phyloP scores from a whole-genome alignment of 2,888 invertebrate species.

The Tortricodes alternella region DNA sequence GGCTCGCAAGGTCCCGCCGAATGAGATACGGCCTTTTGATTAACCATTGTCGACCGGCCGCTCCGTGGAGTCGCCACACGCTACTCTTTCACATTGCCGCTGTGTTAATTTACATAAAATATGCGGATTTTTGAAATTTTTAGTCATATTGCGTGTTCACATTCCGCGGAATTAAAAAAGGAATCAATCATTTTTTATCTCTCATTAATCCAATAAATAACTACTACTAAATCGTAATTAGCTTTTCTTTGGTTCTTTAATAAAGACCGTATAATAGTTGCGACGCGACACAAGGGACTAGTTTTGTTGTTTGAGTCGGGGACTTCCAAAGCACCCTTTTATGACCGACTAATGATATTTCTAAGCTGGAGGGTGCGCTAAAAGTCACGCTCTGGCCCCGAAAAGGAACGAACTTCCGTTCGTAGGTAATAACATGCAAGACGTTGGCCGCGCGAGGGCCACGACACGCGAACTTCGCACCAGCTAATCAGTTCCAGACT shows the following conservation, averaged over 20 bases:
- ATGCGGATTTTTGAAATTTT: constrained; percentile 31
- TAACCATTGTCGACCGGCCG: constrained; percentile 72
- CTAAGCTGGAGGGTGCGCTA: constrained; percentile 53
- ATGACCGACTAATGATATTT: constrained; percentile 59
- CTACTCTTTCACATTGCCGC: constrained; percentile 29
- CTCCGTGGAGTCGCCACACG: constrained; percentile 54
- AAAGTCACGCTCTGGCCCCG: constrained; percentile 66
- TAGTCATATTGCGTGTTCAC: constrained; percentile 27
- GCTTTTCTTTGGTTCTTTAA: constrained; percentile 31
- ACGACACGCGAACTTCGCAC: constrained; percentile 66
- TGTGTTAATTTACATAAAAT: constrained; percentile 34
- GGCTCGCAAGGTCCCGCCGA: constrained; percentile 61
- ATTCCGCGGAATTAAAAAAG: constrained; percentile 15
- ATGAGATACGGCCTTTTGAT: constrained; percentile 80
- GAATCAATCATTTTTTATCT: constrained; percentile 36
- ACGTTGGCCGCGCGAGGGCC: constrained; percentile 56
- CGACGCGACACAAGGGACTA: constrained; percentile 35
- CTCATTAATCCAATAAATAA: constrained; percentile 32
- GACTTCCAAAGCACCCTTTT: constrained; percentile 62
- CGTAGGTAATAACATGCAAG: constrained; percentile 73
- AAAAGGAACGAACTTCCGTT: constrained; percentile 71
- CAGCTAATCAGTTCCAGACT: constrained; percentile 32
- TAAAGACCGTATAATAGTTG: constrained; percentile 32
- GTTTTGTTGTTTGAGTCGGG: constrained; percentile 44
- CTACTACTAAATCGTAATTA: constrained; percentile 34